Conservation (phyloP, 2,113 vertebrate genomes). For the Riparia riparia region DNA sequence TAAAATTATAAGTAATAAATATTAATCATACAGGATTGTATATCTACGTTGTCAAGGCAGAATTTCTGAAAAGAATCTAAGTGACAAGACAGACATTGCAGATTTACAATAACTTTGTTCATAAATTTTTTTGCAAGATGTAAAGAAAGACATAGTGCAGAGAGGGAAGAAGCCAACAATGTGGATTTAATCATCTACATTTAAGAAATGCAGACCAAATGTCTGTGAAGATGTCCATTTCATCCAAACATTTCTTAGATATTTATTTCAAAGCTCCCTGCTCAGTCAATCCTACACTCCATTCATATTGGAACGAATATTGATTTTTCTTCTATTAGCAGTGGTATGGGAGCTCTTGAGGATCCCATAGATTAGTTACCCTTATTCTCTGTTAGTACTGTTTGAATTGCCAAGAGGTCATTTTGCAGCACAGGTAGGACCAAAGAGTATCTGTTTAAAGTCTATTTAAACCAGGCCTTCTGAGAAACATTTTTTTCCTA, state of each 20-base stretch:
- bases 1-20: constrained; percentile 53
- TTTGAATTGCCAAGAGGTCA: not conserved
- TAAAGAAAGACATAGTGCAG: constrained; percentile 73
- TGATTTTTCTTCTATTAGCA: constrained; percentile 56
- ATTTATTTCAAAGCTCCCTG: constrained; percentile 73
- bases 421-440: constrained; percentile 7
- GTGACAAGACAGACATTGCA: constrained; percentile 68
- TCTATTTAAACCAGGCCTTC: not conserved
- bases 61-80: constrained; percentile 64
- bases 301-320: constrained; percentile 54
- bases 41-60: constrained; percentile 48
- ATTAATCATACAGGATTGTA: constrained; percentile 44
- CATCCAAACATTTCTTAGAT: constrained; percentile 75
- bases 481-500: not conserved
- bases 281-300: constrained; percentile 57
- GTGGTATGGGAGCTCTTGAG: not conserved
- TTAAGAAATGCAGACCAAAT: constrained; percentile 78
- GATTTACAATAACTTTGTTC: constrained; percentile 75
- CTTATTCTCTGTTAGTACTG: not conserved
- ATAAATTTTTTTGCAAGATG: constrained; percentile 72
- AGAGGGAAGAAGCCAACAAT: constrained; percentile 72
- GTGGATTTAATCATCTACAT: constrained; percentile 73
- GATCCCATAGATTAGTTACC: not conserved
- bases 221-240: constrained; percentile 75
- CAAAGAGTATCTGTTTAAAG: not conserved